phyloP scores from a whole-genome alignment of 2,113 vertebrate genomes.

The Aegotheles bennettii region DNA sequence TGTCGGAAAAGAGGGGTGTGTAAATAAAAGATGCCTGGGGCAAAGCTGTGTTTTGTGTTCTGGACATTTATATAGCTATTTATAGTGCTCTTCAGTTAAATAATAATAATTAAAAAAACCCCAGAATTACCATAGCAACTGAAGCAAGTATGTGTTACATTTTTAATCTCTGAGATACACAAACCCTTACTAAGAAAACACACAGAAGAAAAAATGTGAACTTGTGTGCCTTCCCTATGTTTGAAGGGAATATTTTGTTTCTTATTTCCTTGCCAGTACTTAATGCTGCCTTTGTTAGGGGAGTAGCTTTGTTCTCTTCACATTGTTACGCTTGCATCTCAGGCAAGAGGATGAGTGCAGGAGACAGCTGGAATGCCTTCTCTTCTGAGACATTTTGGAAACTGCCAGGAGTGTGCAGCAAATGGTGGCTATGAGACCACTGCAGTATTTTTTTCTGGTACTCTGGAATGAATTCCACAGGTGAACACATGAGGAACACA shows the following conservation, averaged over 20 bases:
- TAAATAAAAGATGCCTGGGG: slow-evolving; percentile 54
- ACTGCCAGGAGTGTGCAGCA: slow-evolving; percentile 3
- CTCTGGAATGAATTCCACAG: not conserved
- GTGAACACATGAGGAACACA: not conserved
- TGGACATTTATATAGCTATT: slow-evolving; percentile 56
- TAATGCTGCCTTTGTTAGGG: slow-evolving; percentile 13
- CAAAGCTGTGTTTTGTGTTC: slow-evolving; percentile 37
- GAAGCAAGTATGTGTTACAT: not conserved
- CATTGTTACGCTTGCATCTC: not conserved
- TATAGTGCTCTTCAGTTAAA: slow-evolving; percentile 39
- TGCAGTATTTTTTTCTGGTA: not conserved
- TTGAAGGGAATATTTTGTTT: slow-evolving; percentile 21
- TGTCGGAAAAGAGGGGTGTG: slow-evolving; percentile 14
- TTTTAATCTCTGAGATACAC: slow-evolving; percentile 25
- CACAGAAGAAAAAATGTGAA: not conserved
- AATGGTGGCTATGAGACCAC: slow-evolving; percentile 33
- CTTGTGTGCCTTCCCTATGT: not conserved
- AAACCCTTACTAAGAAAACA: not conserved
- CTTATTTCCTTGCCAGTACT: not conserved
- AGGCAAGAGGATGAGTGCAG: not conserved
- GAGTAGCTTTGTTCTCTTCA: slow-evolving; percentile 18
- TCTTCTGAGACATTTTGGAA: not conserved
- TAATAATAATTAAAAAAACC: not conserved
- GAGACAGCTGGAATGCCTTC: not conserved
- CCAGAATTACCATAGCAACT: slow-evolving; percentile 52